Evolutionary conservation across 2,888 invertebrate species (phyloP), one percentile per base, ranked within the genome.

Genomic region (Tholera decimalis): DNA sequence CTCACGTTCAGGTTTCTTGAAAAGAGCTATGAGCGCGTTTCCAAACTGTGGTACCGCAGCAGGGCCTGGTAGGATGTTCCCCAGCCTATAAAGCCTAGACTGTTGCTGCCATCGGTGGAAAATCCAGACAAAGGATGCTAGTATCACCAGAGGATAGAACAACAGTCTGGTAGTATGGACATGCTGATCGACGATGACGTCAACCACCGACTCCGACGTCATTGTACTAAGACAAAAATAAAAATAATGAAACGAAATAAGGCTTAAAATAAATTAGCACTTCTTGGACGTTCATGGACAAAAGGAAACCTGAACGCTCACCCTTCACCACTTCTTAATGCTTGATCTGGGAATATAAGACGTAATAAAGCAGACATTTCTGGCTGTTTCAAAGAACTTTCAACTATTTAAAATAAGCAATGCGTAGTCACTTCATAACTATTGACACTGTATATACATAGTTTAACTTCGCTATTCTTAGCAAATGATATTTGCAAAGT

Each of bases 41-140:
- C 98, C 98, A 49, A 98, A 83, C 1, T 98, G 35, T 0, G 98
- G 98, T 15, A 96, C 77, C 0, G 96, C 93, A 0, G 90, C 82
- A 0, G 98, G 98, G 44, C 97, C 97, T 0, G 98, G 98, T n/a
- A 98, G 90, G 83, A 96, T 96, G 57, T 96, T 96, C 0, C 97
- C 97, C 80, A 98, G 86, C 81, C 96, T 96, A 71, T 95, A 90
- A 79, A 97, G 82, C 24, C 92, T 91, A 0, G 94, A 91, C 70
- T 94, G 94, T 54, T 94, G 93, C 71, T 96, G 95, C 95, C 95
- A 96, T 90, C 94, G 88, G 80, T 96, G 90, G 18, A 92, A 66
- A 2, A 94, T 55, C 91, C 93, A 93, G 22, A 92, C 77, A 0
- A 70, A 79, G 0, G 91, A 81, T 0, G 85, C 85, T 8, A 91